Evolutionary conservation across 2,888 invertebrate species (phyloP), one percentile per base, ranked within the genome.

Genomic region (Idaea dimidiata): DNA sequence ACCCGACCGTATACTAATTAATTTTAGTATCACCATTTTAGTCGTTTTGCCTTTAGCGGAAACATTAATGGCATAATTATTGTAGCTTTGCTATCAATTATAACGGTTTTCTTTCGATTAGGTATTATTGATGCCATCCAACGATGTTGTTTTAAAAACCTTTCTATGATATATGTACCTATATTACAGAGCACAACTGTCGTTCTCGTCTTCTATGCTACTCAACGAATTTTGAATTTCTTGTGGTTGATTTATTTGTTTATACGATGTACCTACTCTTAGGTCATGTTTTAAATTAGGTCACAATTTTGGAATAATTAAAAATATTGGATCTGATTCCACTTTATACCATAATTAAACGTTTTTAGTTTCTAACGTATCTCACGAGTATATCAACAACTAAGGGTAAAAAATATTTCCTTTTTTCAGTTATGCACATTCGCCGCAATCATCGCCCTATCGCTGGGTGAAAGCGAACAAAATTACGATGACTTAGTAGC

Each of bases 401-500:
- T 0, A 14, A 10, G 10, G 10, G 10, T 43, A 8, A 43, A 43
- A n/a, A n/a, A n/a, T n/a, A n/a, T n/a, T n/a, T n/a, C n/a, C 43
- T 43, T 43, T 7, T 77, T 75, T 55, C 86, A 91, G 91, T 65
- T 88, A 57, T 80, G 76, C 62, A 67, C 85, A 71, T 74, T 89
- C 64, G 68, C 82, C 59, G 80, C 83, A 72, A 69, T 86, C 62
- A 73, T 90, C 79, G 89, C 89, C 55, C 64, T 90, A 59, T 72
- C 89, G 17, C 60, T 82, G 62, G 89, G 86, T 60, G 83, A 83
- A 66, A 68, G 78, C 8, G 77, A 76, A 61, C 65, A 66, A 10
- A 74, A 81, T 16, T 62, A 82, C 43, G 86, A 84, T 4, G 89
- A 90, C 61, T 81, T 80, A 6, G 75, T 82, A 79, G 82, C 85